Conservation (phyloP, 2,113 vertebrate genomes). For the Ictalurus punctatus region DNA sequence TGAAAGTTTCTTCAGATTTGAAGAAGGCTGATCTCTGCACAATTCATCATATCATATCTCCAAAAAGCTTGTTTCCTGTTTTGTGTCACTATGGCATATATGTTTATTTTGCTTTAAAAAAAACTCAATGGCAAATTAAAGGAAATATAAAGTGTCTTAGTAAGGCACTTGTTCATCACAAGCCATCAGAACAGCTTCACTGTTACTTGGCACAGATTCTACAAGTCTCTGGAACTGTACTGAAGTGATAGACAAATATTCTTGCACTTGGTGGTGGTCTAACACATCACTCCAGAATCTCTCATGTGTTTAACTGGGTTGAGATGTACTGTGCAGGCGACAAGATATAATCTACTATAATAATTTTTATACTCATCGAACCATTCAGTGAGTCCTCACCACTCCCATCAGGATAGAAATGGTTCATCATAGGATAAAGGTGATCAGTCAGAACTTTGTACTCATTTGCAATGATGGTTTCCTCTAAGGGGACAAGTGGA, state of each 20-base stretch:
- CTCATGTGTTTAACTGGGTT: background rate
- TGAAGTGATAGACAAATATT: background rate
- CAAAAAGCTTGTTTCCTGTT: background rate
- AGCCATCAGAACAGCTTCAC: background rate
- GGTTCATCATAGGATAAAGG: background rate
- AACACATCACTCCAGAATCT: background rate
- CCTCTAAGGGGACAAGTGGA: background rate
- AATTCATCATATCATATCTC: background rate
- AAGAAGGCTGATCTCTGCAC: background rate
- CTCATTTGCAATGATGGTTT: background rate
- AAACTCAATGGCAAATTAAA: background rate
- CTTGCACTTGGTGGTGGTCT: background rate
- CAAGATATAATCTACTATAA: background rate
- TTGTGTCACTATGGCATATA: background rate
- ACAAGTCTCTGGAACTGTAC: background rate
- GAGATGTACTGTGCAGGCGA: background rate
- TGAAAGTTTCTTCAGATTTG: background rate
- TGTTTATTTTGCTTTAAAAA: background rate
- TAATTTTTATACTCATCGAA: background rate
- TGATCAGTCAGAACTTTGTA: background rate
- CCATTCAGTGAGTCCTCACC: background rate
- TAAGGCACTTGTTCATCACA: background rate
- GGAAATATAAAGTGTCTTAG: background rate
- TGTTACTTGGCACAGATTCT: background rate
- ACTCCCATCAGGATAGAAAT: slow-evolving; percentile 2